Base-by-base conservation (phyloP, 2,113 vertebrate species). In the Heterotilapia buettikoferi region DNA sequence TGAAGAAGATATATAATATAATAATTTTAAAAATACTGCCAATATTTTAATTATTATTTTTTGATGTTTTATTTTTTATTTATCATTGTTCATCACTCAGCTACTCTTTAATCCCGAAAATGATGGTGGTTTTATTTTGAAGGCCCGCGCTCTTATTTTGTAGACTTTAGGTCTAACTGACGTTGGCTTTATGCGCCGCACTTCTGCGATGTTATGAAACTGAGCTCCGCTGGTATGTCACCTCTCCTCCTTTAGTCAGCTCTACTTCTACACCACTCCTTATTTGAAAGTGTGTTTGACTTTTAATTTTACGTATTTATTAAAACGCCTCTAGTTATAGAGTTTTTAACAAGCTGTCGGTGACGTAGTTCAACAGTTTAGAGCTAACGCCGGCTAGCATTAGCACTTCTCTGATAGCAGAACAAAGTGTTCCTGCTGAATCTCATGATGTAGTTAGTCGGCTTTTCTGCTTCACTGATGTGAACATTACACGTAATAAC, bases 381-480 rank as follows among this genome's bases (percentile, higher is more conserved):
- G 50, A 33, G 86, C 52, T 87, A 88, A 81, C n/a, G 3, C 7
- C 6, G 12, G 85, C 31, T 92, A 91, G 50, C 86, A 19, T 76
- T 92, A 73, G 61, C 88, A 33, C 5, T 10, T 8, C 8, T 80
- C 61, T 38, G 38, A 18, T 16, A 79, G n/a, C 54, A 83, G 80
- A 45, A 94, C 93, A 89, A 45, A 56, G 36, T 90, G 89, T 95
- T 11, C 83, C 54, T 12, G 2, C 14, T 43, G 26, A 84, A 68
- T 86, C 5, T 29, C 24, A 19, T 3, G 7, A 12, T 3, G 1
- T 29, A 6, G 1, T 16, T 14, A 40, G 11, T 31, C 3, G 56
- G 33, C 19, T 80, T 18, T 76, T 33, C 36, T 38, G 56, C 38
- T 13, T 29, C 9, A 80, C 33, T 19, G 3, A 5, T 50, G 5